These are phyloP conservation scores for Smutsia gigantea DNA, from an alignment of 2,797 vertebrate genomes.

Conservation along the genomic window DNA sequence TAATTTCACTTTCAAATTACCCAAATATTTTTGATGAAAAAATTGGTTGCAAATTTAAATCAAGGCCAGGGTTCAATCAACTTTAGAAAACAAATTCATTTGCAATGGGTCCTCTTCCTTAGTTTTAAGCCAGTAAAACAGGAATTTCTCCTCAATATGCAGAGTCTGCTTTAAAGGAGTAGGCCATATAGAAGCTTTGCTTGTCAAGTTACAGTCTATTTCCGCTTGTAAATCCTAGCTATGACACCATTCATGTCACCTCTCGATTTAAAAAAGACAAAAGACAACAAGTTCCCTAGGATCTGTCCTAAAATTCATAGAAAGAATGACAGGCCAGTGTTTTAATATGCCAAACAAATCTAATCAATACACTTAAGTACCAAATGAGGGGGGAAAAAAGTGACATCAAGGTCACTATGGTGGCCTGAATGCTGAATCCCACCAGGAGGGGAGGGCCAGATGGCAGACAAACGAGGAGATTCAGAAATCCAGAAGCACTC, in stretches of 20 bases:
- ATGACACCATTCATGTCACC: neutral
- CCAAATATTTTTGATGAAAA: neutral
- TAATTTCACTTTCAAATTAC: conserved; percentile 27
- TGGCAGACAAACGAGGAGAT: conserved; percentile 23
- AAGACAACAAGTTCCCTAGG: neutral
- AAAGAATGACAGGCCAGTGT: conserved; percentile 22
- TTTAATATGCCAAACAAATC: conserved; percentile 6
- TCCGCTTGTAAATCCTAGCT: conserved; percentile 14
- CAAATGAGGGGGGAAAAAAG: neutral
- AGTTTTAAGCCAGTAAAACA: conserved; percentile 48
- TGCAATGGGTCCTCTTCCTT: neutral
- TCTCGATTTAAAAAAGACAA: conserved; percentile 52
- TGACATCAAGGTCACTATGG: neutral
- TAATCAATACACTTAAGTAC: neutral
- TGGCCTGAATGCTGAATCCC: conserved; percentile 35
- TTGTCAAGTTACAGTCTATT: neutral
- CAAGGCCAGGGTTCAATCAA: neutral
- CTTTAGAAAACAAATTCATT: conserved; percentile 1
- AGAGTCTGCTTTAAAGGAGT: neutral
- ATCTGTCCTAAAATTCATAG: conserved; percentile 32
- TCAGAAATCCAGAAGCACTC: neutral
- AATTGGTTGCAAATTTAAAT: neutral
- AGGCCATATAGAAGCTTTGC: neutral
- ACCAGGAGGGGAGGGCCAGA: neutral
- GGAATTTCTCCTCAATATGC: conserved; percentile 38